These are phyloP conservation scores for Hypotaenidia okinawae DNA, from an alignment of 2,797 vertebrate genomes.

Conservation along the genomic window DNA sequence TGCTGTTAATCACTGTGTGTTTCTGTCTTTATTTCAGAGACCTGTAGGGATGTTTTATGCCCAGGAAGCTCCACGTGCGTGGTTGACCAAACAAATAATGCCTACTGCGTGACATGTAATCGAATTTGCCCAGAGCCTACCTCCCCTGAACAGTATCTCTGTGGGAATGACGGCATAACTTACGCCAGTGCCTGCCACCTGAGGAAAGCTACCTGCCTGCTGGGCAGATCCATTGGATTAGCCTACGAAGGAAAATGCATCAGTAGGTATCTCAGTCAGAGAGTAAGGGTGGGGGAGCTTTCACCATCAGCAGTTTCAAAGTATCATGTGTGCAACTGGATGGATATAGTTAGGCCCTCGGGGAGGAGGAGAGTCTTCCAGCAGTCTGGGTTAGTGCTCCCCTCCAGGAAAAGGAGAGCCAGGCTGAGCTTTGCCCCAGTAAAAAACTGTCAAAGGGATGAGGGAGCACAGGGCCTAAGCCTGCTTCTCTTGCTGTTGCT, in stretches of 20 bases:
- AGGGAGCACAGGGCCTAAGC: neutral
- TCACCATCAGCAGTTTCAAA: neutral
- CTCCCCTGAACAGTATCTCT: conserved; percentile 94
- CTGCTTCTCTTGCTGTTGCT: neutral
- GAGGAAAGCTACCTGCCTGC: conserved; percentile 94
- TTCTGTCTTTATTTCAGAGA: conserved; percentile 83
- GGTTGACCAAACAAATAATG: conserved; percentile 98
- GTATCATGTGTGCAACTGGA: neutral
- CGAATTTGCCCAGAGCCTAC: conserved; percentile 94
- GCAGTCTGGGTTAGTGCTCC: neutral
- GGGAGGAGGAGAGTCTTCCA: neutral
- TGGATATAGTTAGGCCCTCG: no score
- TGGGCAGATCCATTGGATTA: conserved; percentile 95
- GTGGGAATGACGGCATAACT: conserved; percentile 94
- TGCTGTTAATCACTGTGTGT: neutral
- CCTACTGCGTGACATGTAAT: conserved; percentile 97
- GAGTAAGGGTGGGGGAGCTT: neutral
- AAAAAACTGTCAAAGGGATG: neutral
- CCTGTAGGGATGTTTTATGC: conserved; percentile 94
- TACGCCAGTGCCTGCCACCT: conserved; percentile 96
- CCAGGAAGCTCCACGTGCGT: conserved; percentile 95
- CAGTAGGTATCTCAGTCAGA: conserved; percentile 85
- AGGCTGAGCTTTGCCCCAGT: neutral
- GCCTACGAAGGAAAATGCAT: conserved; percentile 98
- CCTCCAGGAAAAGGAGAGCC: neutral